phyloP scores from a whole-genome alignment of 2,888 invertebrate species.

The Drosophila cognata region DNA sequence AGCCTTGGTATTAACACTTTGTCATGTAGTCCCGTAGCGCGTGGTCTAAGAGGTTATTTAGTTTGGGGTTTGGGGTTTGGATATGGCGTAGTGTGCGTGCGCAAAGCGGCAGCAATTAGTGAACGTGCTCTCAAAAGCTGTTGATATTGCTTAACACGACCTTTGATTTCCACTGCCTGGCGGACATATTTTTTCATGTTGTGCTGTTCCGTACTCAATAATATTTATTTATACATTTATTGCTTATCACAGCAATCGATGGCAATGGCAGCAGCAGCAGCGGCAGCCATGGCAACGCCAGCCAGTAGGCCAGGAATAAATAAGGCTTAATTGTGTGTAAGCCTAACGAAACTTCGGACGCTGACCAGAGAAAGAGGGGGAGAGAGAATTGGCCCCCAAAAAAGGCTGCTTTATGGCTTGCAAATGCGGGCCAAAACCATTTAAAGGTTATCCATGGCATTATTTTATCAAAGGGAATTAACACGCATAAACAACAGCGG shows the following conservation, averaged over 20 bases:
- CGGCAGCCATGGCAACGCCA: conserved; percentile 10
- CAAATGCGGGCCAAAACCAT: conserved; percentile 77
- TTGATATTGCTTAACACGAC: conserved; percentile 58
- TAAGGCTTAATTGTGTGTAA: conserved; percentile 77
- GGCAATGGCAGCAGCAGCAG: conserved; percentile 13
- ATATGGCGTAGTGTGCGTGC: conserved; percentile 47
- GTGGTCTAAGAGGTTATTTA: not conserved
- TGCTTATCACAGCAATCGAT: conserved; percentile 81
- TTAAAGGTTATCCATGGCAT: conserved; percentile 81
- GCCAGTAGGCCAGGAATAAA: conserved; percentile 69
- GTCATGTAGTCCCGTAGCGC: conserved; percentile 54
- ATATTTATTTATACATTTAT: conserved; percentile 81
- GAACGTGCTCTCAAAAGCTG: conserved; percentile 41
- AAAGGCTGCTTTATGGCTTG: conserved; percentile 58
- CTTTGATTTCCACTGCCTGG: conserved; percentile 64
- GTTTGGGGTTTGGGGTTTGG: no score
- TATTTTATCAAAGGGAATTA: conserved; percentile 81
- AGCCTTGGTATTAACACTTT: conserved; percentile 77
- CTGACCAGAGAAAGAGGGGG: not conserved
- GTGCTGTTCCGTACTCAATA: conserved; percentile 57
- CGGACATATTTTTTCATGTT: conserved; percentile 44
- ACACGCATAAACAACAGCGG: conserved; percentile 76
- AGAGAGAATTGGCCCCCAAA: conserved; percentile 1
- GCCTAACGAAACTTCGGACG: conserved; percentile 43
- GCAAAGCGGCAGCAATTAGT: conserved; percentile 68